phyloP scores from a whole-genome alignment of 2,888 invertebrate species.

The Poecilus cupreus region DNA sequence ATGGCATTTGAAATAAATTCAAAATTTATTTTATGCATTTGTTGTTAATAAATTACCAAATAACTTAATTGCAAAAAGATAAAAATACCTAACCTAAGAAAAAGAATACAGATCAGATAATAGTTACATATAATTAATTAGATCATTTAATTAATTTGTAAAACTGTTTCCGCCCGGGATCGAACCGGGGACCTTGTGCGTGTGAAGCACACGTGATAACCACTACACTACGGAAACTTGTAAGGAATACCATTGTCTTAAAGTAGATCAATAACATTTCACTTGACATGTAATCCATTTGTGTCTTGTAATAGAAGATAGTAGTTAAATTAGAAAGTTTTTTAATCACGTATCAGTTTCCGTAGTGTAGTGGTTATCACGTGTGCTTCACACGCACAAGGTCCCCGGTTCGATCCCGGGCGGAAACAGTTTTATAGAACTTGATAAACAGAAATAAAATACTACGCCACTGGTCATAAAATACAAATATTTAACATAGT shows the following conservation, averaged over 20 bases:
- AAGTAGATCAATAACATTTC: too few species aligned
- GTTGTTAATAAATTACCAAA: too few species aligned
- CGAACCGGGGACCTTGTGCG: constrained; percentile 88
- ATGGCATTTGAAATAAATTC: too few species aligned
- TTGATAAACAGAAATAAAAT: not conserved
- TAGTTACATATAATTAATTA: not conserved
- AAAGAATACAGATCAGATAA: not conserved
- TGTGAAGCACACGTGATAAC: constrained; percentile 38
- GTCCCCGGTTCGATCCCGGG: constrained; percentile 60
- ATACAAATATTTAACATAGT: too few species aligned
- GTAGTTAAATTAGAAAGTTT: too few species aligned
- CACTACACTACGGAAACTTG: constrained; percentile 27
- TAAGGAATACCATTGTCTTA: too few species aligned
- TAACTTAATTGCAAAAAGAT: too few species aligned
- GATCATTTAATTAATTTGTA: constrained; percentile 55
- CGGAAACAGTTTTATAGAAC: constrained; percentile 38
- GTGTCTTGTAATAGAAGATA: too few species aligned
- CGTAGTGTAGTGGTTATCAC: constrained; percentile 47
- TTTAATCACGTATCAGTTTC: constrained; percentile 35
- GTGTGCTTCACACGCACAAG: constrained; percentile 59
- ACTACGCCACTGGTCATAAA: too few species aligned
- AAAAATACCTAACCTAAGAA: too few species aligned
- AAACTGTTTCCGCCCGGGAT: constrained; percentile 88
- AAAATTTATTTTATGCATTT: too few species aligned
- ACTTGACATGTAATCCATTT: too few species aligned